Base-by-base conservation (phyloP, 23 tunicate genomes). In the Trididemnum clinides region DNA sequence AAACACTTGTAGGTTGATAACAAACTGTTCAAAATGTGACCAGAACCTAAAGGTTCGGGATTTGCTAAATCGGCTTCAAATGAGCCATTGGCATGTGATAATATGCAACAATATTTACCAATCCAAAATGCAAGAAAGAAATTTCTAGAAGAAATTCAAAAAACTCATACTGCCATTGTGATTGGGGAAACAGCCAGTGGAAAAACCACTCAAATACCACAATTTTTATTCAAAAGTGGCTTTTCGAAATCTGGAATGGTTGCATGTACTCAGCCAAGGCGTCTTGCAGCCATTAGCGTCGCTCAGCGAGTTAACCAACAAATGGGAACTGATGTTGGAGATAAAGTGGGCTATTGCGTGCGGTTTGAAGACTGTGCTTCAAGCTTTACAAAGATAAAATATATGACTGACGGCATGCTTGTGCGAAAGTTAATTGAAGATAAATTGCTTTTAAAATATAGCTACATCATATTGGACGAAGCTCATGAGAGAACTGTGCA, bases 391-490 rank as follows among this genome's bases (percentile, higher is more conserved):
- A 89, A 81, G 72, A 94, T 94, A 1, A 94, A 94, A 36, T 94
- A 86, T 82, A 94, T 94, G 98, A 94, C 98, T 2, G 98, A 94
- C 82, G 98, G 98, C 1, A 94, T 94, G 98, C 81, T 94, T n/a
- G 69, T 94, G 27, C 62, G 98, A 27, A 94, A 94, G 37, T 82
- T 94, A 0, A 85, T 94, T 0, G 98, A 94, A n/a, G 98, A 94
- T 77, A 85, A 81, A 58, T 81, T 89, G 19, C 66, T 94, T 54
- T n/a, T 75, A 35, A 85, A 82, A 66, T 94, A 94, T 39, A 54
- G 83, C 35, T 83, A 64, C 35, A 82, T 94, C 12, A 83, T 94
- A n/a, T 57, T 94, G 54, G 98, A 94, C 76, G 98, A 94, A 64
- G 98, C 98, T 34, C 98, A 94, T 59, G 98, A 94, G 66, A 39